Evolutionary conservation across 2,113 vertebrate species (phyloP), one percentile per base, ranked within the genome.

Genomic region (Budorcas taxicolor): DNA sequence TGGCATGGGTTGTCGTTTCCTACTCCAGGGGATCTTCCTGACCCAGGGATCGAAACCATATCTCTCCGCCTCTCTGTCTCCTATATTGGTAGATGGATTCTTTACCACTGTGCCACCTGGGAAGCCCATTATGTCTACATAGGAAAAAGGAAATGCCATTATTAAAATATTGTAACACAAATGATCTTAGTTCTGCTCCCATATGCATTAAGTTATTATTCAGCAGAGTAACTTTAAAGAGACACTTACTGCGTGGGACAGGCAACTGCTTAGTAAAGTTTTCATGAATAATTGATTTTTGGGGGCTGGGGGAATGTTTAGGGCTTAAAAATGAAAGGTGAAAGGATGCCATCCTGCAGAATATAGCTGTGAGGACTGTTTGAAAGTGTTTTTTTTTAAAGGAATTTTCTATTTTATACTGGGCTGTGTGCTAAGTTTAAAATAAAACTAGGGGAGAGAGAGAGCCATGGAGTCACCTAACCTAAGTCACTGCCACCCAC

Each of bases 171-270:
- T 78, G 19, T 91, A 86, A 92, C 47, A 91, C 29, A 95, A 96
- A 97, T 43, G 16, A 74, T 96, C 88, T 96, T 97, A 81, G 89
- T 97, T 98, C 80, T 89, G 90, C 31, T 95, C 92, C 71, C 5
- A 55, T 92, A 88, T 81, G 53, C 19, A 93, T 83, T 97, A 96
- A 98, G 94, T 52, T 98, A 98, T 98, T 98, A 97, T 64, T 81
- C 58, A 84, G 93, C 62, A 97, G n/a, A 94, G 76, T 88, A 97
- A 96, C 62, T 97, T 88, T 55, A 91, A 80, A 90, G 97, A 95
- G 92, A 97, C 58, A 95, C n/a, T n/a, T n/a, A n/a, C 67, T 74
- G n/a, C 40, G 88, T 12, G 83, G 50, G 74, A 64, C 29, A 94
- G 84, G 60, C 47, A 96, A 98, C 87, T 97, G 8, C 87, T 95